These are phyloP conservation scores for Macrochelys suwanniensis DNA, from an alignment of 2,797 vertebrate species.

Conservation along the genomic window DNA sequence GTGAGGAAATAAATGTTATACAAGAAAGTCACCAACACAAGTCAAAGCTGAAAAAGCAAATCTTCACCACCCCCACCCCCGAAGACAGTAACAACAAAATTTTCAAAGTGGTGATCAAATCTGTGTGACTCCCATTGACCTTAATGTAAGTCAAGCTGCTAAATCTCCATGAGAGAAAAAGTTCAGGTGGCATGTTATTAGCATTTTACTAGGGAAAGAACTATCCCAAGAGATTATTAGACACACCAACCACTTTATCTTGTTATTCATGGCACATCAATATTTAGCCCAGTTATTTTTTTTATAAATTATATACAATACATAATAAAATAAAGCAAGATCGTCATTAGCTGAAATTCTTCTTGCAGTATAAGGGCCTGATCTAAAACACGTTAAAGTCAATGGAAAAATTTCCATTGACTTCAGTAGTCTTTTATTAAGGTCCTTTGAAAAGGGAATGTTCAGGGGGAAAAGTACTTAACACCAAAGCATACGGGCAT, in stretches of 20 bases:
- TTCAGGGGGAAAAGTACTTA: not conserved
- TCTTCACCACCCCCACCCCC: not conserved
- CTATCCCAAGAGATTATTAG: not conserved
- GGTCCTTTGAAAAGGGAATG: not conserved
- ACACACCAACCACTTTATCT: rapidly evolving
- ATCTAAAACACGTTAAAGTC: not conserved
- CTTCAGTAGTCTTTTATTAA: not conserved
- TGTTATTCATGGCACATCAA: not conserved
- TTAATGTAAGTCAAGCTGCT: not conserved
- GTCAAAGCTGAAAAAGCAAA: not conserved
- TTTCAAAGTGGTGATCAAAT: not conserved
- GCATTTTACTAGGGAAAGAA: not conserved
- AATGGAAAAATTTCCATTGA: not conserved
- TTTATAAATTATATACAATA: not conserved
- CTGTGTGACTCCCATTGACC: not conserved
- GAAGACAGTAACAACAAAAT: not conserved
- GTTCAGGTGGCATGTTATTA: not conserved
- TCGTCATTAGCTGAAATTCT: not conserved
- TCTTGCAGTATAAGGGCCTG: not conserved
- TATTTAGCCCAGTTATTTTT: not conserved
- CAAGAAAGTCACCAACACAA: not conserved
- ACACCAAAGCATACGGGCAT: not conserved
- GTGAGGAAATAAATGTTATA: not conserved
- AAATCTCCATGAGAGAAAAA: not conserved
- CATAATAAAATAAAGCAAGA: not conserved